These are phyloP conservation scores for Pelobates cultripes DNA, from an alignment of 2,797 vertebrate genomes.

Conservation along the genomic window DNA sequence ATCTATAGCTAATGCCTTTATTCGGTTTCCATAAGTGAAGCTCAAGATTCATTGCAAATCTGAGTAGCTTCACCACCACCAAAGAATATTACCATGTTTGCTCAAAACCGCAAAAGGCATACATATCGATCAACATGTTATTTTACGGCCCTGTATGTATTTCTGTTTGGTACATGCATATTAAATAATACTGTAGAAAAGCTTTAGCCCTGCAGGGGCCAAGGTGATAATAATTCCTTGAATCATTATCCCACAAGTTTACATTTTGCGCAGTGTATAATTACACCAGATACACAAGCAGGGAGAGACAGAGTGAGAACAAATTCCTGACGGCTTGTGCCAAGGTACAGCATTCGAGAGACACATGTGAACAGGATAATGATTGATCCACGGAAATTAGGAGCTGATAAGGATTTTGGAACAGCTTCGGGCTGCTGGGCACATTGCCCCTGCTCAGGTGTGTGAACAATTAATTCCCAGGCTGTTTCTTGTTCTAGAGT, in stretches of 20 bases:
- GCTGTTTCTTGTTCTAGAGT: not conserved
- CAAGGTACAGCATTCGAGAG: slow-evolving; percentile 29
- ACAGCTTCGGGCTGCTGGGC: slow-evolving; percentile 42
- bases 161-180: too few species aligned
- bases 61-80: too few species aligned
- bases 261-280: slow-evolving; percentile 39
- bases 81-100: too few species aligned
- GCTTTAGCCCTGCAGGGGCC: not conserved
- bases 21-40: too few species aligned
- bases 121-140: too few species aligned
- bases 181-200: too few species aligned
- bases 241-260: slow-evolving; percentile 54
- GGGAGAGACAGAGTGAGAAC: slow-evolving; percentile 24
- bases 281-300: slow-evolving; percentile 42
- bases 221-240: slow-evolving; percentile 52
- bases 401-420: slow-evolving; percentile 48
- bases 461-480: slow-evolving; percentile 53
- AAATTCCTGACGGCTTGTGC: slow-evolving; percentile 28
- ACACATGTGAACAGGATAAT: slow-evolving; percentile 30
- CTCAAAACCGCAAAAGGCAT: too few species aligned
- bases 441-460: slow-evolving; percentile 27
- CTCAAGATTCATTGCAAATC: too few species aligned
- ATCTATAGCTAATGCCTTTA: too few species aligned
- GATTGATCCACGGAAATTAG: slow-evolving; percentile 51
- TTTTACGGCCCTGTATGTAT: too few species aligned